Base-by-base conservation (phyloP, 2,113 vertebrate genomes). In the Motacilla alba region DNA sequence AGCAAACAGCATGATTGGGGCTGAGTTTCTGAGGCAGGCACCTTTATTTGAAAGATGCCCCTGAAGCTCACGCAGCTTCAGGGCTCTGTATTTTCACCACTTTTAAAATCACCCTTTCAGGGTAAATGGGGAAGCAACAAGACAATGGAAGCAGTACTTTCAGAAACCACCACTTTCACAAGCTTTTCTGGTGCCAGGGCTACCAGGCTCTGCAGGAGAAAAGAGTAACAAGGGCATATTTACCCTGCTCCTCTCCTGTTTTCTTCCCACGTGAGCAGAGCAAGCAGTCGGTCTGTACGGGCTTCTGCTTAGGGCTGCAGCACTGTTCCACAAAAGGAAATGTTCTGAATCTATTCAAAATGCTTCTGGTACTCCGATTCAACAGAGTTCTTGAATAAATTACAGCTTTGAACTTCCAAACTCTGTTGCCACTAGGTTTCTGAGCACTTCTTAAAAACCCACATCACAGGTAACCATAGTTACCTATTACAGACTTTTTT, bases 381-480 rank as follows among this genome's bases (percentile, higher is more conserved):
- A 95, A 93, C 37, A 89, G 89, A 84, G 56, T 90, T 92, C 68
- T 82, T 83, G 75, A 94, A 94, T 94, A 96, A 93, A 97, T 94
- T 95, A 96, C 88, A 93, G 85, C 83, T 95, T 84, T 96, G 87
- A 95, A 95, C 89, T 89, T 83, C 60, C 81, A 86, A 83, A 95
- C 84, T 97, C 86, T 73, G 72, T 79, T 94, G 84, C 90, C 93
- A 86, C 87, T 79, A 52, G 82, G 56, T 75, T 96, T 95, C 84
- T 86, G 82, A 94, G 82, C 56, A 43, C 70, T 97, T 87, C 74
- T 87, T 82, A 88, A 77, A 93, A 91, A 68, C 30, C 49, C 59
- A 67, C 87, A 94, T 94, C 82, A 80, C 52, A 92, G 41, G 95
- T 97, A 96, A 96, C 95, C 94, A 97, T 96, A 95, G 97, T 66